Conservation (phyloP, 2,888 invertebrate genomes). For the Gastracanthus pulcherrimus region DNA sequence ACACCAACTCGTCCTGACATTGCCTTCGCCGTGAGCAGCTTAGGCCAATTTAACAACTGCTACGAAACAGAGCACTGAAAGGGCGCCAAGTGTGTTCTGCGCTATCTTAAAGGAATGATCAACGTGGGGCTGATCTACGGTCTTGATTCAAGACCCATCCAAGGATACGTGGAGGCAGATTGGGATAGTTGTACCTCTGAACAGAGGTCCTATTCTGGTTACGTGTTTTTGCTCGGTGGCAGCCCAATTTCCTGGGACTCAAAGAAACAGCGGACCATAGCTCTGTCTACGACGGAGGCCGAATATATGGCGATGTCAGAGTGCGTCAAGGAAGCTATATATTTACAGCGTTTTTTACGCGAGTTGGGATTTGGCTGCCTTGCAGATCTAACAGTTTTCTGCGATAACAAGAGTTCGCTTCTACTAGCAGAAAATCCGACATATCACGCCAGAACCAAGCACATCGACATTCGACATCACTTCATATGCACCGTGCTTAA, state of each 20-base stretch:
- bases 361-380: conserved; percentile 52
- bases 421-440: conserved; percentile 41
- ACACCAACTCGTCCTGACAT: conserved; percentile 55
- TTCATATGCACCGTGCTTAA: conserved; percentile 43
- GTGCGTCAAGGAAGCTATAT: conserved; percentile 50
- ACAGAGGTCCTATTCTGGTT: conserved; percentile 63
- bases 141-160: conserved; percentile 30
- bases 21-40: conserved; percentile 38
- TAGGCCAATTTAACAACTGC: conserved; percentile 42
- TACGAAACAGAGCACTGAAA: conserved; percentile 32
- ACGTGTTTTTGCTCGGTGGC: conserved; percentile 54
- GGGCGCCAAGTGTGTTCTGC: conserved; percentile 58
- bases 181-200: conserved; percentile 60
- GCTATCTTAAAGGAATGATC: conserved; percentile 65
- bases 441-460: conserved; percentile 48
- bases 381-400: conserved; percentile 29
- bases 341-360: conserved; percentile 36
- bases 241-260: conserved; percentile 58
- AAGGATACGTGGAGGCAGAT: conserved; percentile 67
- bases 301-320: conserved; percentile 59
- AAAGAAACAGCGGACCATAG: conserved; percentile 59
- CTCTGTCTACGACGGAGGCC: conserved; percentile 59
- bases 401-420: conserved; percentile 54
- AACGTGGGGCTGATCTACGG: conserved; percentile 61
- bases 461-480: conserved; percentile 50